phyloP scores from a whole-genome alignment of 2,888 invertebrate genomes.

The Troides aeacus region DNA sequence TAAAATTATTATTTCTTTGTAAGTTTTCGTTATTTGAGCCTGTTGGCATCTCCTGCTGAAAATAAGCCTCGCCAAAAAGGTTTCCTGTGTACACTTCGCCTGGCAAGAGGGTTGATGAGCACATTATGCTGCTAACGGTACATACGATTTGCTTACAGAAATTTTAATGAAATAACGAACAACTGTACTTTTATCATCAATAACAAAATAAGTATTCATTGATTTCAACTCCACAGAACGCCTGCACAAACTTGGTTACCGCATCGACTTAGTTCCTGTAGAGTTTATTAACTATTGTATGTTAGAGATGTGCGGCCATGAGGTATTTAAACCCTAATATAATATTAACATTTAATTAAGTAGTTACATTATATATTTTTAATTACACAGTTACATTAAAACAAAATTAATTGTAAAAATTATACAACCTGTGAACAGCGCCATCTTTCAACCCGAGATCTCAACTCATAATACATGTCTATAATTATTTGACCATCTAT shows the following conservation, averaged over 20 bases:
- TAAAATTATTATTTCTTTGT: neutral
- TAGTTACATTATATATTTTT: neutral
- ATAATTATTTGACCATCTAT: too few species aligned
- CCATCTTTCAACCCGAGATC: neutral
- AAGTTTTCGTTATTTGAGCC: neutral
- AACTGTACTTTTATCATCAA: neutral
- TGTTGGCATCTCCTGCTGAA: too few species aligned
- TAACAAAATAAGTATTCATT: neutral
- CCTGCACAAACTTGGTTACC: constrained; percentile 54
- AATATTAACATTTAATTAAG: too few species aligned
- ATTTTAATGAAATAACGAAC: neutral
- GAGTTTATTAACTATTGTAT: constrained; percentile 55
- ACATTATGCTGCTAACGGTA: neutral
- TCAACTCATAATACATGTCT: neutral
- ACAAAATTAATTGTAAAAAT: neutral
- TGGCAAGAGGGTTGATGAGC: neutral
- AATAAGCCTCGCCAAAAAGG: too few species aligned
- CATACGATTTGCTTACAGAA: neutral
- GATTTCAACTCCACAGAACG: constrained; percentile 44
- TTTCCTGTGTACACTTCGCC: too few species aligned
- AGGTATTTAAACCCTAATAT: constrained; percentile 43
- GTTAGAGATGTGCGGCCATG: constrained; percentile 60
- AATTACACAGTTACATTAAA: too few species aligned
- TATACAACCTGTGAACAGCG: neutral
- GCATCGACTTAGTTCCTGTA: constrained; percentile 54